Conservation (phyloP, 2,113 vertebrate genomes). For the Tragulus kanchil region DNA sequence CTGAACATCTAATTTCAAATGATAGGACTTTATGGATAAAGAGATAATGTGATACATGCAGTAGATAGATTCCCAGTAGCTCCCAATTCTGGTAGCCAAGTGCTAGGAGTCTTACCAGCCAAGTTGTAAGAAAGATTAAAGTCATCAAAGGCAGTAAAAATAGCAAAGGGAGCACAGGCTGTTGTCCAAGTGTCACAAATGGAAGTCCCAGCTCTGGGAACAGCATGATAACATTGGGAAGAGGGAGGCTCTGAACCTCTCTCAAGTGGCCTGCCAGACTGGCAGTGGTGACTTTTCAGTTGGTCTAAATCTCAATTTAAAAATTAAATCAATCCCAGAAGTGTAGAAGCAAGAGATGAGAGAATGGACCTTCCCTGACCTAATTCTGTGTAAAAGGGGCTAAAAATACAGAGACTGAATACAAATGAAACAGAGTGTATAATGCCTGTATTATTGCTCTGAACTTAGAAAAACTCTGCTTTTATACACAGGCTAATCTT, state of each 20-base stretch:
- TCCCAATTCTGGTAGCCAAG: background rate
- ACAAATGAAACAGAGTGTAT: background rate
- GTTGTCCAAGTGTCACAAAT: background rate
- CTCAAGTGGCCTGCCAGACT: background rate
- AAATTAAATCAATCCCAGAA: background rate
- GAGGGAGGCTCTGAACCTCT: background rate
- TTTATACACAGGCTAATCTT: background rate
- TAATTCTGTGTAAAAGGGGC: background rate
- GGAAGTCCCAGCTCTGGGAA: background rate
- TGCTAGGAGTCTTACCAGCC: background rate
- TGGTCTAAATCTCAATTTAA: background rate
- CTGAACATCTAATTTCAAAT: background rate
- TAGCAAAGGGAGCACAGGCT: background rate
- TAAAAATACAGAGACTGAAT: background rate
- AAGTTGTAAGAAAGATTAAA: background rate
- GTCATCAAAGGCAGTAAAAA: background rate
- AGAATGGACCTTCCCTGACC: background rate
- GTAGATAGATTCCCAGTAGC: background rate
- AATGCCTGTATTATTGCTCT: background rate
- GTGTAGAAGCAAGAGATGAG: background rate
- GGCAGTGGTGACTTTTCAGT: background rate
- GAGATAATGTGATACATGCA: background rate
- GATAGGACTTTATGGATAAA: background rate
- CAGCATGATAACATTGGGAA: background rate
- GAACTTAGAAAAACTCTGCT: constrained; percentile 22